phyloP scores from a whole-genome alignment of 2,113 vertebrate species.

The Lepisosteus oculatus region DNA sequence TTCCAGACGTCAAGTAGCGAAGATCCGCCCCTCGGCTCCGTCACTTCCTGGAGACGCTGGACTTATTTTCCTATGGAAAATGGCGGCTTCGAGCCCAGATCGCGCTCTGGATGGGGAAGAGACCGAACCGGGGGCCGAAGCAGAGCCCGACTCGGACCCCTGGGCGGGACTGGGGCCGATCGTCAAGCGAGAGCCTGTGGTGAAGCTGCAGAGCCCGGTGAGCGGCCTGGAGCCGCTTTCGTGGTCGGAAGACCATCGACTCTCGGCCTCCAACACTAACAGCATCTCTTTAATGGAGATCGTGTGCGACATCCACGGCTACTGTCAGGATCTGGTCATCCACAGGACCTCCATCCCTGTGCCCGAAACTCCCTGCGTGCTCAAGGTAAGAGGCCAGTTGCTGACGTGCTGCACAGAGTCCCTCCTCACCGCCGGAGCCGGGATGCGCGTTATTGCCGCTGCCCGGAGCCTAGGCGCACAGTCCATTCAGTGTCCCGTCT shows the following conservation, averaged over 20 bases:
- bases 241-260: slow-evolving; percentile 90
- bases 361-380: slow-evolving; percentile 51
- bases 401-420: slow-evolving; percentile 25
- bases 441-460: no score
- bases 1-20: neutral
- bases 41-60: slow-evolving; percentile 43
- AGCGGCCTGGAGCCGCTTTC: slow-evolving; percentile 82
- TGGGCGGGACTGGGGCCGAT: slow-evolving; percentile 41
- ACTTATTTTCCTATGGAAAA: slow-evolving; percentile 46
- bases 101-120: slow-evolving; percentile 23
- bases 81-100: slow-evolving; percentile 51
- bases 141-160: slow-evolving; percentile 27
- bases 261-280: slow-evolving; percentile 77
- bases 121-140: slow-evolving; percentile 19
- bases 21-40: slow-evolving; percentile 30
- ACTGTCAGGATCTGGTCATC: slow-evolving; percentile 76
- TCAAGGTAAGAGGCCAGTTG: slow-evolving; percentile 67
- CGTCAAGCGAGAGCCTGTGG: slow-evolving; percentile 72
- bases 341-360: slow-evolving; percentile 83
- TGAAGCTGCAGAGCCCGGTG: slow-evolving; percentile 72
- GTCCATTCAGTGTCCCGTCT: neutral
- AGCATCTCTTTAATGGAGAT: slow-evolving; percentile 83
- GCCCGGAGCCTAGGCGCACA: neutral
- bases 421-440: no score
- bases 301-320: slow-evolving; percentile 78